Evolutionary conservation across 2,888 invertebrate genomes (phyloP).

Genomic region (Pristionchus entomophagus): DNA sequence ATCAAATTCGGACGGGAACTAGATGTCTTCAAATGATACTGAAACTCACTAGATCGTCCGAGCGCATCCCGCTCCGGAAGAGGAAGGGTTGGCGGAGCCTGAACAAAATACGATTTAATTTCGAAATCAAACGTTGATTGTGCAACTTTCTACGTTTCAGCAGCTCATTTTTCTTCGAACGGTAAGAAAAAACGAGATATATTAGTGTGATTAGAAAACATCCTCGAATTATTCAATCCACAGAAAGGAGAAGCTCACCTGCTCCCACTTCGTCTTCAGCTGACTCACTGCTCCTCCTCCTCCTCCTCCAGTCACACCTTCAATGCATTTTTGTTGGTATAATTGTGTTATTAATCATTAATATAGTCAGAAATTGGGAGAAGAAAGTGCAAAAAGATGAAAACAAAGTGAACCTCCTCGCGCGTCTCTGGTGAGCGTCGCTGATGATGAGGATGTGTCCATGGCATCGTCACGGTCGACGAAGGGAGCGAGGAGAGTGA

Average conservation of each 20-base stretch:
- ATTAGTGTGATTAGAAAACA: too few species aligned
- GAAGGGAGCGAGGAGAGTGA: background rate
- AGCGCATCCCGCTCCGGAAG: background rate
- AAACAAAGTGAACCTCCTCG: too few species aligned
- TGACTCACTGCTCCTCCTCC: constrained; percentile 61
- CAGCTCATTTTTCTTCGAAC: background rate
- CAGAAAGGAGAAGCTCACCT: constrained; percentile 44
- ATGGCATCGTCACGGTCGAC: constrained; percentile 16
- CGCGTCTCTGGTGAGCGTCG: constrained; percentile 1
- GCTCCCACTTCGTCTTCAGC: constrained; percentile 73
- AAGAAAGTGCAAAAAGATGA: too few species aligned
- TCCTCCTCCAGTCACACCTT: background rate
- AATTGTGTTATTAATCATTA: too few species aligned
- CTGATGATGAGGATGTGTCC: background rate
- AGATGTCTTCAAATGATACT: background rate
- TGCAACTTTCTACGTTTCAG: background rate
- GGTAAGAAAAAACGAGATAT: background rate
- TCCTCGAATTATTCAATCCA: too few species aligned
- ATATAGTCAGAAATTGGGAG: too few species aligned
- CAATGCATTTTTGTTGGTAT: too few species aligned
- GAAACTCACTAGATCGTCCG: background rate
- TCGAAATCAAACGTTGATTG: too few species aligned
- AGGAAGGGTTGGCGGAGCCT: background rate
- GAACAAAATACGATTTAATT: constrained; percentile 23
- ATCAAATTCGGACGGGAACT: background rate